Evolutionary conservation across 2,888 invertebrate species (phyloP), one percentile per base, ranked within the genome.

Genomic region (Siphlonurus alternatus): DNA sequence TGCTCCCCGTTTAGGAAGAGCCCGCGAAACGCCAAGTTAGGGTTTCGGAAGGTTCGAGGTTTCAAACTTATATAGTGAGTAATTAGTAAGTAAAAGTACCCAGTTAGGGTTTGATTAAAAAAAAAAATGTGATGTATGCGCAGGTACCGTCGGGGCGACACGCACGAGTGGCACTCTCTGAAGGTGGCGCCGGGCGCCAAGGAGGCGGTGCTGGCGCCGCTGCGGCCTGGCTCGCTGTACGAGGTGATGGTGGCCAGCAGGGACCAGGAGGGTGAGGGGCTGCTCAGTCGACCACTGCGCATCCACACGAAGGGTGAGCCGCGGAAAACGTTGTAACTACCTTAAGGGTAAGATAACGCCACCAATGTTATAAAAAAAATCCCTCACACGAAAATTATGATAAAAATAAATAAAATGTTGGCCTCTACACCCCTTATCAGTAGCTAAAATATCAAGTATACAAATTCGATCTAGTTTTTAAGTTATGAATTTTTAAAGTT

Each of bases 231-330:
- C 62, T 81, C 86, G 23, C 85, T 87, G 72, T 95, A 95, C 76
- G 93, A 95, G 76, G 85, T 96, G 73, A 91, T 93, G 83, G 89
- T 96, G 61, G 81, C 93, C 61, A 87, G 93, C 69, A 88, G 90
- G 74, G 93, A 95, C 75, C 83, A 87, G 71, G 80, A 84, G 66
- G 93, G 93, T 5, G 92, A 93, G 71, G 93, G 94, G 23, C 85
- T 93, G 77, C 93, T 92, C 73, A 94, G 94, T 76, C 89, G 90
- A 74, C 83, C 88, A 15, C 80, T 93, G 25, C 82, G 83, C 70
- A 84, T 87, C 64, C 82, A 82, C 72, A 93, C 93, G 0, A 82
- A 84, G 74, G 81, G 78, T 77, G 72, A 67, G 67, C 53, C 10
- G n/a, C 10, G 10, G 10, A 2, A 15, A 15, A 51, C 10, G n/a